Conservation (phyloP, 2,888 invertebrate genomes). For the Onchidella celtica region DNA sequence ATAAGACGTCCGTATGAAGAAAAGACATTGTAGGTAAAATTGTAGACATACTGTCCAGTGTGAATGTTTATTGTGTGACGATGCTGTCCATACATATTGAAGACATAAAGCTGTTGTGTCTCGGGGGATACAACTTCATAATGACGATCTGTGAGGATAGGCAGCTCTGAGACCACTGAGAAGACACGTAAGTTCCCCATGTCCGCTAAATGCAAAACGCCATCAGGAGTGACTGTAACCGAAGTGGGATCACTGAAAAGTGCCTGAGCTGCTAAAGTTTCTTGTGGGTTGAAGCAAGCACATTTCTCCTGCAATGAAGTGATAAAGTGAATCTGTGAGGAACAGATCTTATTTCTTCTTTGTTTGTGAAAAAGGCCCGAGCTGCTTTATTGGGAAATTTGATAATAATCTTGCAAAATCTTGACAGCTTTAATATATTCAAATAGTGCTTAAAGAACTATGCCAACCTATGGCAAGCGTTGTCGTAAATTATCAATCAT, state of each 20-base stretch:
- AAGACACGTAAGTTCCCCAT: slow-evolving; percentile 87
- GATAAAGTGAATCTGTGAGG: background rate
- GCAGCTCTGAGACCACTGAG: slow-evolving; percentile 82
- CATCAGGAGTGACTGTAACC: slow-evolving; percentile 95
- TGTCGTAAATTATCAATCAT: too few relatives aligned
- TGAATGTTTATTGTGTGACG: slow-evolving; percentile 95
- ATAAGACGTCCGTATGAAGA: slow-evolving; percentile 96
- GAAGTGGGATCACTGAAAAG: slow-evolving; percentile 93
- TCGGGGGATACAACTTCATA: slow-evolving; percentile 96
- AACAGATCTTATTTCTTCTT: too few relatives aligned
- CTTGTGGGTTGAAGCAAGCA: slow-evolving; percentile 89
- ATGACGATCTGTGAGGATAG: slow-evolving; percentile 79
- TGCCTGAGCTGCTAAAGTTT: slow-evolving; percentile 90
- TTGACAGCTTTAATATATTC: too few relatives aligned
- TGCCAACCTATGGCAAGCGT: too few relatives aligned
- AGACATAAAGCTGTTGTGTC: slow-evolving; percentile 89
- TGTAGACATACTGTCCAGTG: slow-evolving; percentile 96
- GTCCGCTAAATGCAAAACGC: slow-evolving; percentile 97
- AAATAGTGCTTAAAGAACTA: too few relatives aligned
- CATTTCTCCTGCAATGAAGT: slow-evolving; percentile 85
- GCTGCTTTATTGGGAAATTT: too few relatives aligned
- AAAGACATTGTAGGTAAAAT: slow-evolving; percentile 97
- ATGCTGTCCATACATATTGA: slow-evolving; percentile 92
- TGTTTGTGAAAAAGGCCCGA: too few relatives aligned
- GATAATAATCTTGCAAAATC: too few relatives aligned